Base-by-base conservation (phyloP, 2,888 invertebrate species). In the Polydrusus tereticollis region DNA sequence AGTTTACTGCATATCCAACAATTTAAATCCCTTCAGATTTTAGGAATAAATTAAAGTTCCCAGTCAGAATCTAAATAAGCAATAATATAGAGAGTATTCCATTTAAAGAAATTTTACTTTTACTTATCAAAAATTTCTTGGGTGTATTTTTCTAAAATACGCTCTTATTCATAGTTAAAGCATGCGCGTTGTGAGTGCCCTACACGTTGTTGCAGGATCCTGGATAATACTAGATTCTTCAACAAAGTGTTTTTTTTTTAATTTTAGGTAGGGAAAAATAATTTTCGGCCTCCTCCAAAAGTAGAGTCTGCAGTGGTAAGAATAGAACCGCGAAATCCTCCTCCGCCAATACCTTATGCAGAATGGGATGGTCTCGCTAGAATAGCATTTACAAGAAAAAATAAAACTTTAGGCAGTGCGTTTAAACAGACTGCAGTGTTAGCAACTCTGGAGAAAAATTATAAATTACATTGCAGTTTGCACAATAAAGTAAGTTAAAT, bases 361-460 rank as follows among this genome's bases (percentile, higher is more conserved):
- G 99, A 99, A 87, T 99, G 99, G 99, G 99, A 99, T 88, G 98
- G 99, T 7, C 87, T 99, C 36, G 94, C 98, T 0, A 90, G 99
- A 79, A 95, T 99, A 81, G 95, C 94, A 29, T 99, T 99, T 87
- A 90, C 94, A 0, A 90, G 99, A 70, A 99, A 99, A 86, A 99
- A 99, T 86, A 99, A 98, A 90, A 98, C 98, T 1, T 86, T 99
- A 26, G 90, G 93, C 23, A 95, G 98, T 38, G 90, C 92, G 29
- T 99, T 99, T 84, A 95, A 94, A 86, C 95, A 94, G 80, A 90
- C 91, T 12, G 90, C 95, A 20, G 95, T 97, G 0, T 84, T 94
- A 76, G 91, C 94, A 71, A 90, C 93, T 78, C 86, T 99, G 70
- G 95, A 96, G 78, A 96, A 95, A 82, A 99, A 99, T 87, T 98